These are phyloP conservation scores for Acanthurus lineatus DNA, from an alignment of 2,797 vertebrate species.

Conservation along the genomic window DNA sequence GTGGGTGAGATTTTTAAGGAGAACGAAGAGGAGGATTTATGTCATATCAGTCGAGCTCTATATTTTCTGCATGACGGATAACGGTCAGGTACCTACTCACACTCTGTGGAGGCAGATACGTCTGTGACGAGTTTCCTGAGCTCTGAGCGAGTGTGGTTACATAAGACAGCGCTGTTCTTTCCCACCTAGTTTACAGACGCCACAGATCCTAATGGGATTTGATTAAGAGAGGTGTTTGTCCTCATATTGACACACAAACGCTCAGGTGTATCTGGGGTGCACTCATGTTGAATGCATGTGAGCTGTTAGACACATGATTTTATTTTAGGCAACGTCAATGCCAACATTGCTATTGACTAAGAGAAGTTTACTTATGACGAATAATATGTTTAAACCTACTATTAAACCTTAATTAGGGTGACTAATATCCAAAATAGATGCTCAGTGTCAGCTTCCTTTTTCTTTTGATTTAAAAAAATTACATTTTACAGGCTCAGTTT, in stretches of 20 bases:
- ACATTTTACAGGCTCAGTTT: too few species aligned
- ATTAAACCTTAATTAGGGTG: conserved; percentile 8
- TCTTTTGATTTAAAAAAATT: too few species aligned
- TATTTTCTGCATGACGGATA: conserved; percentile 70
- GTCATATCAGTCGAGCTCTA: conserved; percentile 65
- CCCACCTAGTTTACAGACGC: conserved; percentile 33
- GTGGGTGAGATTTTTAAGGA: conserved; percentile 40
- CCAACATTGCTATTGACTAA: not conserved
- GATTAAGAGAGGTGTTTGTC: conserved; percentile 32
- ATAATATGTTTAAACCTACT: not conserved
- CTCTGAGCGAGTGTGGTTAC: conserved; percentile 65
- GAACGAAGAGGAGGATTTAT: conserved; percentile 75
- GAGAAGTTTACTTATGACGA: not conserved
- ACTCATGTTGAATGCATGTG: not conserved
- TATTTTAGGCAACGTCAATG: not conserved
- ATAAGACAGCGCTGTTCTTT: conserved; percentile 63
- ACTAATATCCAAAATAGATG: conserved; percentile 10
- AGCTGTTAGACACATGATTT: not conserved
- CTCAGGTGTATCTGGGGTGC: conserved; percentile 12
- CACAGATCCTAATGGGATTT: conserved; percentile 34
- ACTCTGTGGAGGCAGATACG: conserved; percentile 75
- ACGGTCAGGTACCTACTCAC: conserved; percentile 76
- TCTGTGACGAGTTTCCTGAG: conserved; percentile 79
- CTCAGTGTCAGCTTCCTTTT: too few species aligned
- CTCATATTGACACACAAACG: conserved; percentile 36